Evolutionary conservation across 2,888 invertebrate genomes (phyloP).

Genomic region (Drosophila putrida): DNA sequence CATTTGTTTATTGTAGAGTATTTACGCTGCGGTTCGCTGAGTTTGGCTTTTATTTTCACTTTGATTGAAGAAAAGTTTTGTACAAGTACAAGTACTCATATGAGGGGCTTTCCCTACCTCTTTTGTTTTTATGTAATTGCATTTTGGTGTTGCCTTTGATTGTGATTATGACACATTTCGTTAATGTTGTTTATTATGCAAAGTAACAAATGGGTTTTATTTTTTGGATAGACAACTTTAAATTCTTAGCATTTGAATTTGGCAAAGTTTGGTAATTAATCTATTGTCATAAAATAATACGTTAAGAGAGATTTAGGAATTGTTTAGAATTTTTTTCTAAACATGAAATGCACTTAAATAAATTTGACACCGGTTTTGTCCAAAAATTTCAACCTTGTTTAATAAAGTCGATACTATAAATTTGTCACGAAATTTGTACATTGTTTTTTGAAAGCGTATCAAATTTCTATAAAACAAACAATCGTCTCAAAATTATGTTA

Average conservation of each 20-base stretch:
- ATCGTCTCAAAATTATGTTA: background rate
- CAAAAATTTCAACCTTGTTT: constrained; percentile 17
- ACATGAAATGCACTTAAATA: constrained; percentile 5
- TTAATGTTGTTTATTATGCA: constrained; percentile 48
- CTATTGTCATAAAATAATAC: constrained; percentile 3
- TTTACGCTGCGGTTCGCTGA: constrained; percentile 23
- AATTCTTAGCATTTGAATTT: constrained; percentile 28
- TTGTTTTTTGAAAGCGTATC: constrained; percentile 7
- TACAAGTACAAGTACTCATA: background rate
- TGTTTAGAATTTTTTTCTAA: background rate
- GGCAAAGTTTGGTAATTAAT: constrained; percentile 15
- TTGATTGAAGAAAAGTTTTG: constrained; percentile 41
- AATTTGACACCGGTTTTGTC: constrained; percentile 32
- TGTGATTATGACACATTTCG: constrained; percentile 49
- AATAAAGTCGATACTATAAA: background rate
- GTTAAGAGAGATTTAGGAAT: constrained; percentile 6
- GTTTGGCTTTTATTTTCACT: constrained; percentile 28
- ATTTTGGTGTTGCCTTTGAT: constrained; percentile 21
- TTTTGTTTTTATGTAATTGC: constrained; percentile 50
- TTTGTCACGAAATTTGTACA: background rate
- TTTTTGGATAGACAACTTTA: constrained; percentile 11
- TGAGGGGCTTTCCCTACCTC: constrained; percentile 28
- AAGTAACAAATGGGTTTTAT: constrained; percentile 31
- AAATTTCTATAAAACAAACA: constrained; percentile 4
- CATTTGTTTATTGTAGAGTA: constrained; percentile 30